Conservation (phyloP, 2,113 vertebrate species). For the Scomber colias region DNA sequence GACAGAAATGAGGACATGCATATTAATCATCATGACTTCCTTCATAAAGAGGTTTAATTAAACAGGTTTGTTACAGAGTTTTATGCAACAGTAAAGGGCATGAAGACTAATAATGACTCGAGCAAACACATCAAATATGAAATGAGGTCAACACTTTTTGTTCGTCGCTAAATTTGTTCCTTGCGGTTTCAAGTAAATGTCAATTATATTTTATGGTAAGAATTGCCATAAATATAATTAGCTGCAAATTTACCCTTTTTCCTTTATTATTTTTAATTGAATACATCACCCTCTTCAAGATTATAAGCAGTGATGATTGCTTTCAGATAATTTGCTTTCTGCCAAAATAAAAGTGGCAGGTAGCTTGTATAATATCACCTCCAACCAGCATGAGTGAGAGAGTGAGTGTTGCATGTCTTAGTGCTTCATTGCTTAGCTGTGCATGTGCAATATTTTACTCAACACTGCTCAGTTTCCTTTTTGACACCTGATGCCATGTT, state of each 20-base stretch:
- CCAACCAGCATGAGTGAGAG: background rate
- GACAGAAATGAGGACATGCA: constrained; percentile 36
- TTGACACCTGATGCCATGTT: constrained; percentile 4
- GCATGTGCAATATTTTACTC: background rate
- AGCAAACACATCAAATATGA: constrained; percentile 11
- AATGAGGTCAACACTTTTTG: background rate
- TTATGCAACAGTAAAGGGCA: background rate
- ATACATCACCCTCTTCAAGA: background rate
- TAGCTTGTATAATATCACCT: background rate
- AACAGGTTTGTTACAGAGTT: constrained; percentile 8
- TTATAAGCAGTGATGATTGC: background rate
- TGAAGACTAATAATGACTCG: background rate
- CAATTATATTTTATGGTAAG: background rate
- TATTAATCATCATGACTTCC: constrained; percentile 30
- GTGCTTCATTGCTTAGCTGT: constrained; percentile 22
- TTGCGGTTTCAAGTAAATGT: background rate
- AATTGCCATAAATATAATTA: too few species aligned
- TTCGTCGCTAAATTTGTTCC: background rate
- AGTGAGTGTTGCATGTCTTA: background rate
- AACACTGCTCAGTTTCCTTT: background rate
- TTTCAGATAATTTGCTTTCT: background rate
- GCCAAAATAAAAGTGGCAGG: background rate
- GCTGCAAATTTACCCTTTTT: too few species aligned
- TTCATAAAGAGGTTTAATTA: constrained; percentile 38
- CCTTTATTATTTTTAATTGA: background rate